Evolutionary conservation across 1,140 invertebrate species (phyloP).

Genomic region (Euura saliciscinereae): DNA sequence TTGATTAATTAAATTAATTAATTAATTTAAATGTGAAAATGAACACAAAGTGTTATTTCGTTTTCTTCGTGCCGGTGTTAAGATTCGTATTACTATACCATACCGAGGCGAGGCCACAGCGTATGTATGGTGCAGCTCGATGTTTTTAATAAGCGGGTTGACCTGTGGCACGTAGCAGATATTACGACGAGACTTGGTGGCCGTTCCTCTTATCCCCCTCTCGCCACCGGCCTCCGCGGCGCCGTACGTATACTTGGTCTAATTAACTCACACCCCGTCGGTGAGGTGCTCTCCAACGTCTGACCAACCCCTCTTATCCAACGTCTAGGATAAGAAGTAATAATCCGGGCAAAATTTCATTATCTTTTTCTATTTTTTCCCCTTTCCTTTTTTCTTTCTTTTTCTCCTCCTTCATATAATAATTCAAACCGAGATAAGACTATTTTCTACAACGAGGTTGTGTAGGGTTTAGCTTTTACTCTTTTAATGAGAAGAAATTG

Average conservation of each 20-base stretch:
- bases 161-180: slow-evolving; percentile 6
- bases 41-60: too few relatives aligned
- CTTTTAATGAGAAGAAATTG: background rate
- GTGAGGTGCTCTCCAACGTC: too few relatives aligned
- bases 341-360: background rate
- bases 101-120: too few relatives aligned
- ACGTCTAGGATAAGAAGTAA: background rate
- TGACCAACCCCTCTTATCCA: too few relatives aligned
- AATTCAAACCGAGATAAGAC: too few relatives aligned
- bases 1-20: too few relatives aligned
- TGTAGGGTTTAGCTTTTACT: background rate
- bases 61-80: too few relatives aligned
- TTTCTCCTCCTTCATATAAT: background rate
- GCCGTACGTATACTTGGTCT: slow-evolving; percentile 6
- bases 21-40: too few relatives aligned
- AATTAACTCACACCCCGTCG: background rate
- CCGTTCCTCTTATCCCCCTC: background rate
- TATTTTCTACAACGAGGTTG: background rate
- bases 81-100: too few relatives aligned
- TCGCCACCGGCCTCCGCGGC: background rate
- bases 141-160: slow-evolving; percentile 5
- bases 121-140: background rate
- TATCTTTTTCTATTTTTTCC: background rate
- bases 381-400: background rate
- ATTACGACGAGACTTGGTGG: background rate